These are phyloP conservation scores for Conus ventricosus DNA, from an alignment of 1,140 invertebrate genomes.

Conservation along the genomic window DNA sequence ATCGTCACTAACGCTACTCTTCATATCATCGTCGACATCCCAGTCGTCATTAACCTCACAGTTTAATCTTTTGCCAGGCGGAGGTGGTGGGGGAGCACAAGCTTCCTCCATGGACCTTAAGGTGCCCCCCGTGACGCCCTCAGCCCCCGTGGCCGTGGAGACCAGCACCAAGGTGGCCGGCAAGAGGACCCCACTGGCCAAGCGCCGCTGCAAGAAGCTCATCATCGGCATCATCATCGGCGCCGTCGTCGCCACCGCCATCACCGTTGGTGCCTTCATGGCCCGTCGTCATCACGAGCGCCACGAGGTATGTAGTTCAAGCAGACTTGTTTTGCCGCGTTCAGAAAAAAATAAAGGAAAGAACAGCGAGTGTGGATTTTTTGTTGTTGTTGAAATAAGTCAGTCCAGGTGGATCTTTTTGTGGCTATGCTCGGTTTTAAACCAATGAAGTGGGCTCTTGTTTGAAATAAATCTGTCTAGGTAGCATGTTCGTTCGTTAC, in stretches of 20 bases:
- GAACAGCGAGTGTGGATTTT: too few relatives aligned
- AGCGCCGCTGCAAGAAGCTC: neutral
- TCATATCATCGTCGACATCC: too few relatives aligned
- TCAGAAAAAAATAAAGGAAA: too few relatives aligned
- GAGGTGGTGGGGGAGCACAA: constrained; percentile 13
- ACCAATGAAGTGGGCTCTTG: too few relatives aligned
- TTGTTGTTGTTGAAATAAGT: too few relatives aligned
- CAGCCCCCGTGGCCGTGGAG: constrained; percentile 2
- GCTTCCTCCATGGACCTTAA: neutral
- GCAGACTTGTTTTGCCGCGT: too few relatives aligned
- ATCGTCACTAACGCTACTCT: too few relatives aligned
- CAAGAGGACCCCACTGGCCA: neutral
- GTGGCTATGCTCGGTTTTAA: too few relatives aligned
- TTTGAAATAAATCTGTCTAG: too few relatives aligned
- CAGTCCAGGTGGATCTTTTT: too few relatives aligned
- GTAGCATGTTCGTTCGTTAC: too few relatives aligned
- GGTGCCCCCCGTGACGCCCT: neutral
- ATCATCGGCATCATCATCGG: constrained; percentile 15
- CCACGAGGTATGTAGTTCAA: neutral
- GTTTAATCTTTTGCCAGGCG: neutral
- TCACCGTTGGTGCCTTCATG: neutral
- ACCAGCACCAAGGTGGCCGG: constrained; percentile 7
- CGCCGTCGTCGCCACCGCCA: neutral
- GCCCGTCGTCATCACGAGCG: neutral
- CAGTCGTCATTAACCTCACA: too few relatives aligned